Evolutionary conservation across 2,113 vertebrate species (phyloP), one percentile per base, ranked within the genome.

Genomic region (Xiphophorus hellerii): DNA sequence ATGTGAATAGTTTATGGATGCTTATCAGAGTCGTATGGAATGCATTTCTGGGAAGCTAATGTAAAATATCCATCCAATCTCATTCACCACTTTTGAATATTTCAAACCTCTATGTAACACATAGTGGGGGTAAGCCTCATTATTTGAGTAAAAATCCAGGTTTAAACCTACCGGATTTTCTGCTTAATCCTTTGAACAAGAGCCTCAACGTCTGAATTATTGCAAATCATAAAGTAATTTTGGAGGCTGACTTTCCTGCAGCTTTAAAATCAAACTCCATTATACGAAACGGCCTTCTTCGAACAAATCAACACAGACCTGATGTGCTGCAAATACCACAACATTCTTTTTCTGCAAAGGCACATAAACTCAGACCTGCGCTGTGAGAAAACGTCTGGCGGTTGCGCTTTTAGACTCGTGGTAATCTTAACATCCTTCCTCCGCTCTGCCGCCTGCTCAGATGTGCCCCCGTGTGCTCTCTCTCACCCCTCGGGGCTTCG

Each of bases 341-440:
- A 1, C 6, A 25, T 35, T 71, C 48, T 48, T 61, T 68, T 67
- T 78, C 44, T 78, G 33, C 33, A 84, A 25, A 29, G 62, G 58
- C 68, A 71, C 61, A 29, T 37, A 2, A 62, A 79, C 72, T 75
- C 31, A 82, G 33, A 35, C 33, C 42, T 51, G 4, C 5, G 31
- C 42, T 51, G 4, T 66, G 61, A 81, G 77, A 78, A 20, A 20
- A 64, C 35, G 35, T 70, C 35, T 66, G 35, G 61, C 37, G 51
- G 20, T 75, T 75, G 35, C 66, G 58, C 35, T 68, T 39, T 60
- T 64, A 83, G 10, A 66, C 64, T 67, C 33, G 62, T 42, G 74
- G 29, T 58, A 15, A 64, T 54, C 66, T 64, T 73, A 63, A 51
- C 66, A 25, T 48, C 63, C 78, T 68, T 58, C 37, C 31, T 35